Evolutionary conservation across 2,797 vertebrate species (phyloP).

Genomic region (Allobates femoralis): DNA sequence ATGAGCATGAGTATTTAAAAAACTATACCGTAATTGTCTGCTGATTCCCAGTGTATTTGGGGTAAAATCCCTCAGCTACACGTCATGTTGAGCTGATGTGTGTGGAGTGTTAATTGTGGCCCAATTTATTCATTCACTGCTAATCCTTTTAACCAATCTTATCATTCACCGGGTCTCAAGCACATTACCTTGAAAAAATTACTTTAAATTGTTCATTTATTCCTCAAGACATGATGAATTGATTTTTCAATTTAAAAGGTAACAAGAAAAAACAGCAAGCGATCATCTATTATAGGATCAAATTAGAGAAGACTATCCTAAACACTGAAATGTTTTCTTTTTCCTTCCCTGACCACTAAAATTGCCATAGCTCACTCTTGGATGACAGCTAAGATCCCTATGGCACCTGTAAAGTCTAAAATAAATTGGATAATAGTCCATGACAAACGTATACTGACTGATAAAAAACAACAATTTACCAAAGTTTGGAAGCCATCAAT

Average conservation of each 20-base stretch:
- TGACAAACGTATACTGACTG: not conserved
- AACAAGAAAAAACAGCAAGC: not conserved
- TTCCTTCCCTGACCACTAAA: not conserved
- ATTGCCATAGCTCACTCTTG: not conserved
- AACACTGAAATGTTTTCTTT: not conserved
- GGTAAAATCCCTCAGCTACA: not conserved
- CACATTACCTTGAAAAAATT: not conserved
- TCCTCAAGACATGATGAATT: not conserved
- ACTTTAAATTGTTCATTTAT: not conserved
- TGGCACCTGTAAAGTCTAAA: not conserved
- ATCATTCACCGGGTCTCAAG: not conserved
- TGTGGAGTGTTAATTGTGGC: not conserved
- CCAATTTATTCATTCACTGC: not conserved
- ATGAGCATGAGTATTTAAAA: not conserved
- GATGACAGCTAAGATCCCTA: not conserved
- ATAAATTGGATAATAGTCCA: not conserved
- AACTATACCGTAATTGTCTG: not conserved
- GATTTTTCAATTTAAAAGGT: not conserved
- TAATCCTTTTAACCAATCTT: not conserved
- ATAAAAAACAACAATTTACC: not conserved
- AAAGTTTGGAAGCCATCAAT: not conserved
- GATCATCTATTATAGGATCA: not conserved
- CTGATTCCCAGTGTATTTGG: not conserved
- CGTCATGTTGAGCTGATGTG: too few species aligned
- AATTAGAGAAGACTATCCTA: not conserved